phyloP scores from a whole-genome alignment of 2,888 invertebrate species.

The Proisotoma minuta region DNA sequence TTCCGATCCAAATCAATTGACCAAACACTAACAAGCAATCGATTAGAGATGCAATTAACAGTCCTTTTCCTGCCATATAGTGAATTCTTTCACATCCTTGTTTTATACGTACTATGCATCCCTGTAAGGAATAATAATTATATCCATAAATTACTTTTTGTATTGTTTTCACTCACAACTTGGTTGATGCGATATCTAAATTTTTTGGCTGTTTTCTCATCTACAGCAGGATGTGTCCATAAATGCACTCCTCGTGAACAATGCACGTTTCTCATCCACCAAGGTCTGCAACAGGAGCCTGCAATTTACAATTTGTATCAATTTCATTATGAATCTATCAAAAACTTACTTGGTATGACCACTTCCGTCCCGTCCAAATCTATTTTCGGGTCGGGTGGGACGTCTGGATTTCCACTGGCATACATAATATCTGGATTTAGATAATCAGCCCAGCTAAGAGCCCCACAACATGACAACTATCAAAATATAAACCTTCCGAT shows the following conservation, averaged over 20 bases:
- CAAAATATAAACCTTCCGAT: not conserved
- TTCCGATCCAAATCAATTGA: too few relatives aligned
- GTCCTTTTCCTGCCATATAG: not conserved
- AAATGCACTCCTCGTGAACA: constrained; percentile 27
- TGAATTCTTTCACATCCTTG: not conserved
- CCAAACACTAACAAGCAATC: not conserved
- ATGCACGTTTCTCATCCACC: constrained; percentile 32
- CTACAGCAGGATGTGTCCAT: constrained; percentile 19
- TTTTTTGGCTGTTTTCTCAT: constrained; percentile 17
- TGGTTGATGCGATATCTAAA: constrained; percentile 27
- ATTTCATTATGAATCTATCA: not conserved
- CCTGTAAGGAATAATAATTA: not conserved
- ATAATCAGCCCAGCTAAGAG: constrained; percentile 27
- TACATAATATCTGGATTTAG: constrained; percentile 14
- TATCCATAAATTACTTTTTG: too few relatives aligned
- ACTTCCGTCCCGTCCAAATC: constrained; percentile 19
- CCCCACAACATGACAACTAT: constrained; percentile 33
- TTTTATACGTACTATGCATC: constrained; percentile 1
- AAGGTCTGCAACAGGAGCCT: not conserved
- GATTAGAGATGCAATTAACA: not conserved
- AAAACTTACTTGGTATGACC: constrained; percentile 16
- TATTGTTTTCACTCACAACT: constrained; percentile 12
- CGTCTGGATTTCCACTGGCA: not conserved
- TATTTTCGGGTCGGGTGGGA: not conserved
- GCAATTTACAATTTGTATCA: not conserved